Evolutionary conservation across 2,113 vertebrate species (phyloP).

Genomic region (Maccullochella peelii): DNA sequence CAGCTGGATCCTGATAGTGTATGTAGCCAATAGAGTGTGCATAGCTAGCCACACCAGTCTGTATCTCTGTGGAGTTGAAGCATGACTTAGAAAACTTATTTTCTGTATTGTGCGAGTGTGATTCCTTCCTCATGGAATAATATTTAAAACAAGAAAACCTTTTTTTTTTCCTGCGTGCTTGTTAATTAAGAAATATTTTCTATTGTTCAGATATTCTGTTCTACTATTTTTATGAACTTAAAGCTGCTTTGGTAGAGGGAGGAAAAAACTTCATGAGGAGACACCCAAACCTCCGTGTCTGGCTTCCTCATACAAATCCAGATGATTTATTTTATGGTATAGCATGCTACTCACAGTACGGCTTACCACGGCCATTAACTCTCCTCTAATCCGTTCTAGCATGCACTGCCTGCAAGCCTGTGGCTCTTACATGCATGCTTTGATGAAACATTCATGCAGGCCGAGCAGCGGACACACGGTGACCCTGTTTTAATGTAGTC

Average conservation of each 20-base stretch:
- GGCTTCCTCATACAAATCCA: constrained; percentile 57
- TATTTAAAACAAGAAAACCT: constrained; percentile 33
- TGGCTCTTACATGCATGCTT: constrained; percentile 72
- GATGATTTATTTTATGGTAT: constrained; percentile 68
- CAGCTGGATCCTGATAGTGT: constrained; percentile 70
- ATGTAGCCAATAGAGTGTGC: constrained; percentile 75
- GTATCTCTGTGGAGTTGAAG: constrained; percentile 73
- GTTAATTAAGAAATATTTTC: constrained; percentile 68
- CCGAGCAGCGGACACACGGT: constrained; percentile 38
- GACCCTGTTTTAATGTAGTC: constrained; percentile 64
- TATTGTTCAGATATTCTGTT: constrained; percentile 66
- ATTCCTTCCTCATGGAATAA: constrained; percentile 48
- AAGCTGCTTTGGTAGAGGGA: constrained; percentile 62
- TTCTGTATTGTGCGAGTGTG: constrained; percentile 66
- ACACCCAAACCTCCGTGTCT: constrained; percentile 61
- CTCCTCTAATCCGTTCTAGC: constrained; percentile 68
- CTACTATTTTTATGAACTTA: constrained; percentile 73
- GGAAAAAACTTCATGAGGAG: constrained; percentile 51
- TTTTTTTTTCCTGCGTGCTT: constrained; percentile 51
- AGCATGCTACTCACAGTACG: constrained; percentile 65
- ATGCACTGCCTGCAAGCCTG: constrained; percentile 70
- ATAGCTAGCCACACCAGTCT: constrained; percentile 64
- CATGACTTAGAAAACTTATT: constrained; percentile 74
- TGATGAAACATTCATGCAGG: constrained; percentile 51
- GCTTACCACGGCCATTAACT: constrained; percentile 67